A percentile compares a stretch with the other conserved stretches of the same genome.
phyloP scores from a whole-genome alignment of 2,113 vertebrate species.

The Micronycteris hirsuta region DNA sequence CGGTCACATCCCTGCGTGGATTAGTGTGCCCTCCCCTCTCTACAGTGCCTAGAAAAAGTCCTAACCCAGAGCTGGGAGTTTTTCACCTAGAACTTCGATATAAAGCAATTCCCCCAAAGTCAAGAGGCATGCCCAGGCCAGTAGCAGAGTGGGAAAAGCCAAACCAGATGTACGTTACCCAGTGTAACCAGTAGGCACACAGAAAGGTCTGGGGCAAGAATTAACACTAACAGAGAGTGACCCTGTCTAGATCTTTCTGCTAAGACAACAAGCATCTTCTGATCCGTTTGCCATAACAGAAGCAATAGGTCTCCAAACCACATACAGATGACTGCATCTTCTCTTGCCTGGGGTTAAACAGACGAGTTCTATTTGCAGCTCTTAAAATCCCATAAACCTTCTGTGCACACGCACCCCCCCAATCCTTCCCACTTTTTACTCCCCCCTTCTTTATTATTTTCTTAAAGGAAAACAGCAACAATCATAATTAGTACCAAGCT shows the following conservation, averaged over 20 bases:
- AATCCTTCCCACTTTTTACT: conserved; percentile 30
- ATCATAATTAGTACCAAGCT: conserved; percentile 75
- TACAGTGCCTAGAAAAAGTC: not conserved
- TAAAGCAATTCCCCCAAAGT: conserved; percentile 4
- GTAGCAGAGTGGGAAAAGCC: conserved; percentile 54
- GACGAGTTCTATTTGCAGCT: conserved; percentile 75
- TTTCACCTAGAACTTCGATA: not conserved
- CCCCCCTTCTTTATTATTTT: not conserved
- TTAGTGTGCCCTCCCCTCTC: not conserved
- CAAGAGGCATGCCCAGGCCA: conserved; percentile 55
- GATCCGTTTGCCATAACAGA: conserved; percentile 69
- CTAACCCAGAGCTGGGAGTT: not conserved
- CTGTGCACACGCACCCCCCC: conserved; percentile 58
- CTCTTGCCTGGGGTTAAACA: conserved; percentile 79
- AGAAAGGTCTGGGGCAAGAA: conserved; percentile 51
- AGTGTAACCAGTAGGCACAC: conserved; percentile 35
- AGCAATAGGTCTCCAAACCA: conserved; percentile 72
- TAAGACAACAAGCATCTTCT: conserved; percentile 55
- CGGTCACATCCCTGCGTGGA: not conserved
- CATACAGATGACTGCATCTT: conserved; percentile 73
- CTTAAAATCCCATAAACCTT: conserved; percentile 76
- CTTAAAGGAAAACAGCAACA: conserved; percentile 49
- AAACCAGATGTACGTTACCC: conserved; percentile 53
- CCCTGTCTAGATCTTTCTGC: not conserved
- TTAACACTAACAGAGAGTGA: not conserved